phyloP scores from a whole-genome alignment of 92 coral and sea anemone genomes.

The Epizoanthus illoricatus region DNA sequence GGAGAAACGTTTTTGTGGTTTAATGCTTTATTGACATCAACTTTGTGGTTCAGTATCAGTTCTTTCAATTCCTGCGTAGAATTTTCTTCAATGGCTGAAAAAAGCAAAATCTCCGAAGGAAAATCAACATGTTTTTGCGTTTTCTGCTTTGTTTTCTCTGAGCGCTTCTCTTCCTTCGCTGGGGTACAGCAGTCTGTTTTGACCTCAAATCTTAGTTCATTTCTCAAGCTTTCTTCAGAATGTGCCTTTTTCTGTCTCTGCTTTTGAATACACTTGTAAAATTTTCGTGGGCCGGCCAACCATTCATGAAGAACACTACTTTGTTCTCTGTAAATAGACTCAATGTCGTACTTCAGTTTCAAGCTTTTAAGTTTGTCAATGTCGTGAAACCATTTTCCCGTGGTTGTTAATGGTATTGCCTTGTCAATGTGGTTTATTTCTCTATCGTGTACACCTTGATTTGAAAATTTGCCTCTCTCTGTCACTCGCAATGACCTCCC shows the following conservation, averaged over 20 bases:
- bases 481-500: neutral
- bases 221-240: neutral
- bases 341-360: slow-evolving; percentile 36
- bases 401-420: slow-evolving; percentile 5
- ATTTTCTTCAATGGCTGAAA: slow-evolving; percentile 66
- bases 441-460: neutral
- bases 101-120: slow-evolving; percentile 54
- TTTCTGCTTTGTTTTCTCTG: neutral
- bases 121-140: slow-evolving; percentile 39
- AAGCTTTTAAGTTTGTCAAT: slow-evolving; percentile 59
- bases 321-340: slow-evolving; percentile 32
- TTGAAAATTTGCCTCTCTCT: neutral
- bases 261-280: slow-evolving; percentile 60
- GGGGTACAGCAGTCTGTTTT: too few species aligned
- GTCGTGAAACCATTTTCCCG: slow-evolving; percentile 55
- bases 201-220: too few species aligned
- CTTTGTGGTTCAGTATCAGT: slow-evolving; percentile 41
- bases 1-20: slow-evolving; percentile 53
- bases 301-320: slow-evolving; percentile 31
- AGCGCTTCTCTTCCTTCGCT: too few species aligned
- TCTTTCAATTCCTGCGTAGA: slow-evolving; percentile 44
- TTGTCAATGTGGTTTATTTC: neutral
- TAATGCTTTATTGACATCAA: slow-evolving; percentile 52
- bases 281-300: slow-evolving; percentile 55
- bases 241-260: slow-evolving; percentile 31